These are phyloP conservation scores for Lysiphlebus fabarum DNA, from an alignment of 1,140 invertebrate genomes.

Conservation along the genomic window DNA sequence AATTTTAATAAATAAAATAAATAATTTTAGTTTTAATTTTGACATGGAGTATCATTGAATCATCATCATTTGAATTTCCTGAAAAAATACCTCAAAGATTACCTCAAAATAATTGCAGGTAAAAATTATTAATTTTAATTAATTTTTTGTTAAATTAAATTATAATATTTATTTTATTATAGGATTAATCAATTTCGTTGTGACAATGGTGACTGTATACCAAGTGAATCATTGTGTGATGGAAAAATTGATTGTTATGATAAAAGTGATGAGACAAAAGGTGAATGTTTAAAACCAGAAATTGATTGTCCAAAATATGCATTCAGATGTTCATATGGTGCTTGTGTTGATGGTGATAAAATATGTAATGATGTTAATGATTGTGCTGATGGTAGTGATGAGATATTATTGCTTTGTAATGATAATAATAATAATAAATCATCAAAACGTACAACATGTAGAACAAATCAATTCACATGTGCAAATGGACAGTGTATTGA, in stretches of 20 bases:
- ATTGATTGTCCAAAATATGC: slow-evolving; percentile 49
- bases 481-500: slow-evolving; percentile 44
- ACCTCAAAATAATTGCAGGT: not conserved
- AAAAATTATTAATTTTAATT: not conserved
- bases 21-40: no score
- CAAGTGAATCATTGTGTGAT: slow-evolving; percentile 52
- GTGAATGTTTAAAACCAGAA: slow-evolving; percentile 48
- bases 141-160: not conserved
- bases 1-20: no score
- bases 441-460: slow-evolving; percentile 22
- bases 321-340: slow-evolving; percentile 62
- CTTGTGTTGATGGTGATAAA: slow-evolving; percentile 57
- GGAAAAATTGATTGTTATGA: slow-evolving; percentile 58
- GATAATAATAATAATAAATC: not conserved
- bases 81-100: no score
- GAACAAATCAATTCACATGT: slow-evolving; percentile 37
- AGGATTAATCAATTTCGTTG: slow-evolving; percentile 39
- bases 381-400: slow-evolving; percentile 71
- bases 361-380: slow-evolving; percentile 61
- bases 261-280: slow-evolving; percentile 60
- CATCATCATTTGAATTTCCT: no score
- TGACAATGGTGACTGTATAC: slow-evolving; percentile 43
- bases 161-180: slow-evolving; percentile 1
- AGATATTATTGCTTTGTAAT: slow-evolving; percentile 40
- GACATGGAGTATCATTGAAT: no score